Base-by-base conservation (phyloP, 2,888 invertebrate genomes). In the Latrodectus hesperus region DNA sequence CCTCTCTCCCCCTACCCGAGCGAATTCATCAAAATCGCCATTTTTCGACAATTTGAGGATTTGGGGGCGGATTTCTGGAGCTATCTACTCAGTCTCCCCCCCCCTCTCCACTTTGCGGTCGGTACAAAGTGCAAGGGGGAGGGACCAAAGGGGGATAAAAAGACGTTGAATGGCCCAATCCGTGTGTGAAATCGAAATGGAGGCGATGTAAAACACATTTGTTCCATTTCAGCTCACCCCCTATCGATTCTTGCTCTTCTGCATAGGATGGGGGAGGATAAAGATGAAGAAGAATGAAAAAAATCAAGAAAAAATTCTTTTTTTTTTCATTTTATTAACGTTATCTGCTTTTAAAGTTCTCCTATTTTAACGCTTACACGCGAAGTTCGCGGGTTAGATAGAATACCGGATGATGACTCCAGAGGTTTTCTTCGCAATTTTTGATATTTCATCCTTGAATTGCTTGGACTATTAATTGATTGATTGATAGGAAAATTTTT, bases 161-260 rank as follows among this genome's bases (percentile, higher is more conserved):
- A 80, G 60, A 80, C 81, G 81, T 71, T 81, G 86, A 86, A 76
- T 81, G 76, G 67, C 77, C 81, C 76, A 86, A 86, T 86, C 81
- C 86, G 81, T 81, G 86, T 86, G 86, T 86, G 86, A 86, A 86
- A 86, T 86, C 86, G 86, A 81, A 86, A 86, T 86, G 74, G 86
- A 81, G 80, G 86, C 81, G 81, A 86, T 86, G 86, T 86, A 86
- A 86, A 86, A 86, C 81, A 86, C 86, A 86, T 86, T 86, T 86
- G 86, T 86, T 86, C 86, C 86, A 81, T 80, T 71, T 67, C 81
- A 86, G 65, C 81, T 77, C 75, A 72, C 81, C 72, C 72, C 72
- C 52, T 81, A 81, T 86, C 77, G 81, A 81, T 86, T 60, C 14
- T 49, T n/a, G n/a, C 60, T 60, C 60, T 60, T 60, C n/a, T 60